Evolutionary conservation across 1,140 invertebrate species (phyloP), one percentile per base, ranked within the genome.

Genomic region (Cataglyphis hispanica): DNA sequence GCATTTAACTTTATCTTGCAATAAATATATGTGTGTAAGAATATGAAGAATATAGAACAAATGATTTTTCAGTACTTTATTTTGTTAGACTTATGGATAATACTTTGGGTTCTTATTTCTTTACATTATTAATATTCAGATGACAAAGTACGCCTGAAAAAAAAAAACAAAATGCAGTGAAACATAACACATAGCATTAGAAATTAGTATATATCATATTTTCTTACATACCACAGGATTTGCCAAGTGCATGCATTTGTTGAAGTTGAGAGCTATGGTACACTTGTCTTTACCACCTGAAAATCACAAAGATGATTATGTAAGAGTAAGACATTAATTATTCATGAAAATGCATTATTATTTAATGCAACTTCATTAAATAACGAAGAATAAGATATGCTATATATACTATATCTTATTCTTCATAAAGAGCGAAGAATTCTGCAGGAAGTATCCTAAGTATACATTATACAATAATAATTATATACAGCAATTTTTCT

Each of bases 201-300:
- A 31, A 86, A 61, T 58, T 31, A 37, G 13, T 16, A 7, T 25
- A 58, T 25, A 25, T 7, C 53, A 40, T 27, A 63, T 60, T 37
- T 77, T 34, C 11, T 46, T 74, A 90, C 76, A 19, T 85, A 92
- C 90, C 80, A 90, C 53, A 3, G 90, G 89, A 83, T 91, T 90
- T 6, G 37, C 69, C 0, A 31, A 13, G 53, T 53, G 90, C 72
- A 86, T 70, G 61, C 91, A 93, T 34, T 89, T 86, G 27, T 88
- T 83, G 7, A 92, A 83, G 8, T 89, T 87, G 11, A 50, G 85
- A 1, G 86, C 40, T 27, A 85, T 53, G 0, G 80, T 67, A 46
- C 92, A 92, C 0, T 83, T 58, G 31, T 92, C 86, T 0, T 10
- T 53, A 10, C 83, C 78, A 6, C 31, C 91, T 92, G n/a, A 66